Percentiles rank a stretch among this genome's conserved stretches.
Conservation (phyloP, 1,140 invertebrate species). For the Streblospio benedicti region DNA sequence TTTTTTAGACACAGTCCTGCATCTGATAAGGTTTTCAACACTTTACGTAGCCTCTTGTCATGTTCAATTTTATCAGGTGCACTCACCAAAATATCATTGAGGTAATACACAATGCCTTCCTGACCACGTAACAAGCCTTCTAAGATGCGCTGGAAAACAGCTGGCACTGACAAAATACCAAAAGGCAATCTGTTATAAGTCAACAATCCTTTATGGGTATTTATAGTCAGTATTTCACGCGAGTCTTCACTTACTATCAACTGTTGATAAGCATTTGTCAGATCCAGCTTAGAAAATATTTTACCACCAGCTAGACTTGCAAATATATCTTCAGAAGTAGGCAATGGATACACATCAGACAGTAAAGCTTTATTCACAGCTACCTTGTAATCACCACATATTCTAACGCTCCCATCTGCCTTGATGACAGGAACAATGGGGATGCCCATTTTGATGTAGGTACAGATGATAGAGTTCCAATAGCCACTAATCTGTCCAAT, state of each 20-base stretch:
- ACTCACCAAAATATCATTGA: conserved; percentile 18
- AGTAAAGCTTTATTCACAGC: too few species aligned
- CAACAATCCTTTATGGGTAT: conserved; percentile 48
- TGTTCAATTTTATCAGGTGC: conserved; percentile 16
- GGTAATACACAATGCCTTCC: conserved; percentile 26
- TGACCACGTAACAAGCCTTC: conserved; percentile 34
- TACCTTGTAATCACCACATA: too few species aligned
- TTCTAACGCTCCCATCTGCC: background rate
- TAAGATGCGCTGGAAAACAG: conserved; percentile 50
- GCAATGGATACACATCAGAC: too few species aligned
- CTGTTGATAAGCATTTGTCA: too few species aligned
- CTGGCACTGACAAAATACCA: conserved; percentile 48
- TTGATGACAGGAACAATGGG: conserved; percentile 9
- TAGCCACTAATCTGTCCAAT: background rate
- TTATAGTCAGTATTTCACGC: conserved; percentile 32
- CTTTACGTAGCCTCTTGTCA: conserved; percentile 1
- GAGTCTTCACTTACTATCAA: too few species aligned
- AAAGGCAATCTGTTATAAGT: conserved; percentile 47
- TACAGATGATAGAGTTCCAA: background rate
- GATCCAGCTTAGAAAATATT: too few species aligned
- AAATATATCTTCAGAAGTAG: too few species aligned
- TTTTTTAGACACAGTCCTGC: conserved; percentile 9
- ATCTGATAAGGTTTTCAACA: background rate
- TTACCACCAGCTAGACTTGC: too few species aligned
- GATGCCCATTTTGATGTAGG: background rate